Evolutionary conservation across 2,888 invertebrate genomes (phyloP), one percentile per base, ranked within the genome.

Genomic region (Autographa gamma): DNA sequence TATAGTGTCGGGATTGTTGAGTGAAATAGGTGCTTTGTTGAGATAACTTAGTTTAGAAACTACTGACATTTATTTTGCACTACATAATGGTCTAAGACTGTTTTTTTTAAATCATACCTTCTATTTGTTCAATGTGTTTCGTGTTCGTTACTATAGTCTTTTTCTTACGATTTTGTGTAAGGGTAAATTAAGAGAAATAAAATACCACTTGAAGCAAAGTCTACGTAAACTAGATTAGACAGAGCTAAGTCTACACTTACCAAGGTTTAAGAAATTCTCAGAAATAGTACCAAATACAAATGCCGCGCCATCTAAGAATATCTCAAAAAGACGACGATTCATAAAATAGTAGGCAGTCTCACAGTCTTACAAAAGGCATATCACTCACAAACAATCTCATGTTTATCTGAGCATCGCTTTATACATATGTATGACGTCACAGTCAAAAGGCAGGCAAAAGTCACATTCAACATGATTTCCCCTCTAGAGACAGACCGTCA

Each of bases 401-500:
- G 56, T 69, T 48, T 63, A 48, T 64, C 31, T 59, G 38, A 69
- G n/a, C 43, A 54, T 14, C 66, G 25, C 18, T 59, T 63, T 14
- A 25, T 56, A 11, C 25, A 63, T 41, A 65, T 60, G 18, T 43
- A 34, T 5, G 8, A 60, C 18, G 54, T 66, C 54, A 63, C 48
- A 61, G 25, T 43, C 60, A 52, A 59, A 54, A 56, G 52, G 54
- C 69, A 62, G 54, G 31, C 43, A 59, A 74, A 74, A 71, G 64
- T 59, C 71, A 60, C 18, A 60, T 38, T 32, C 59, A 56, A 59
- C 52, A 67, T 64, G 60, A 66, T 68, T 71, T 72, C 38, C 31
- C 61, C 77, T 18, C 69, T 60, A 54, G 70, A 73, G 71, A 18
- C 62, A 73, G 71, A n/a, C 60, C 43, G 77, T 62, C 74, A 72